Conservation (phyloP, 1,140 invertebrate genomes). For the Musca vetustissima region DNA sequence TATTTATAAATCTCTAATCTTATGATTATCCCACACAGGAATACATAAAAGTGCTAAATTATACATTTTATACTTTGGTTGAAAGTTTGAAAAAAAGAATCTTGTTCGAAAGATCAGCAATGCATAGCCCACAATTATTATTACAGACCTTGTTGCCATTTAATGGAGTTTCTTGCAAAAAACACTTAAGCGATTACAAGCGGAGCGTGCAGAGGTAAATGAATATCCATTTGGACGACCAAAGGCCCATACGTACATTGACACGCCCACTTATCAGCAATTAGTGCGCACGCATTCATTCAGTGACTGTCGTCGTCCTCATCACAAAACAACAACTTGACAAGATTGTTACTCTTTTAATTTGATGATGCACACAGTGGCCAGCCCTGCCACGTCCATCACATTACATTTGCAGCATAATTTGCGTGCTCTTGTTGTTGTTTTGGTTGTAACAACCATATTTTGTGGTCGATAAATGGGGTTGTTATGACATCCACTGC, state of each 20-base stretch:
- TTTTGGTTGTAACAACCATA: background rate
- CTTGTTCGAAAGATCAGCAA: no score
- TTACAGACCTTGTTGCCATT: no score
- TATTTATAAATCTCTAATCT: no score
- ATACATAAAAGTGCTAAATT: no score
- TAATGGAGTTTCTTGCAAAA: no score
- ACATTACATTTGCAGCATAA: background rate
- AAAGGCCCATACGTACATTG: constrained; percentile 21
- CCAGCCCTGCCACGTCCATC: background rate
- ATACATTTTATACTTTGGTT: no score
- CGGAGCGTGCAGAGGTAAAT: no score
- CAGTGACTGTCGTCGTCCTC: background rate
- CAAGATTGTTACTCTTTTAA: constrained; percentile 16
- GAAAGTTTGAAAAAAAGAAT: no score
- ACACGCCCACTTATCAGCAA: constrained; percentile 51
- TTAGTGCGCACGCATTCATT: constrained; percentile 23
- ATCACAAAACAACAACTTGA: constrained; percentile 2
- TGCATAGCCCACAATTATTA: no score
- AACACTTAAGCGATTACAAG: no score
- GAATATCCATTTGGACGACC: background rate
- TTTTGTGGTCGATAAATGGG: constrained; percentile 3
- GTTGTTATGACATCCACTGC: constrained; percentile 2
- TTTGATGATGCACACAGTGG: background rate
- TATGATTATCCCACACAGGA: no score
- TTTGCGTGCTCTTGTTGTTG: background rate